Evolutionary conservation across 2,888 invertebrate species (phyloP).

Genomic region (Seira ritae): DNA sequence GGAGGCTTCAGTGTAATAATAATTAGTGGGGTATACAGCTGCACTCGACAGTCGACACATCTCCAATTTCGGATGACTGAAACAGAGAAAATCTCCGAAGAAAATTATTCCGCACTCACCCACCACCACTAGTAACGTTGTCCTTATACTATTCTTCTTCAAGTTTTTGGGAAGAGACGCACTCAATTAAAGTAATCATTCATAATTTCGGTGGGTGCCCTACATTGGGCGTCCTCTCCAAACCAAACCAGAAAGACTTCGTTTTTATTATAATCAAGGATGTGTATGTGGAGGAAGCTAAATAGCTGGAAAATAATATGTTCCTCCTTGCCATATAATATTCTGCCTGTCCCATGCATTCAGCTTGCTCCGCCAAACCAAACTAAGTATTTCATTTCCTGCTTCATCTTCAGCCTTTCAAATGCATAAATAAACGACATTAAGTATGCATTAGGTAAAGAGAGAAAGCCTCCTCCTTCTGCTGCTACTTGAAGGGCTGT

Average conservation of each 20-base stretch:
- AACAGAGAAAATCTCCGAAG: slow-evolving; percentile 16
- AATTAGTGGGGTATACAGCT: slow-evolving; percentile 56
- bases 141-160: neutral
- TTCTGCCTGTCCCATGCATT: neutral
- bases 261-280: too few species aligned
- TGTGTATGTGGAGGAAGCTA: too few species aligned
- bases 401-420: slow-evolving; percentile 35
- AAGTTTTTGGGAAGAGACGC: neutral
- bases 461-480: slow-evolving; percentile 29
- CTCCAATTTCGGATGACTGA: slow-evolving; percentile 24
- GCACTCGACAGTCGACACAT: slow-evolving; percentile 47
- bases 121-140: too few species aligned
- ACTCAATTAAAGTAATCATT: slow-evolving; percentile 64
- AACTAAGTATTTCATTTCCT: slow-evolving; percentile 17
- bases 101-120: neutral
- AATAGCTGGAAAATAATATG: too few species aligned
- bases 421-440: slow-evolving; percentile 62
- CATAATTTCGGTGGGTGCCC: slow-evolving; percentile 49
- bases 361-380: neutral
- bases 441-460: slow-evolving; percentile 60
- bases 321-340: neutral
- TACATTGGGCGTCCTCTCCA: neutral
- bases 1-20: slow-evolving; percentile 27
- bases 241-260: too few species aligned
- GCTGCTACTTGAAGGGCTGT: slow-evolving; percentile 12